Base-by-base conservation (phyloP, 2,797 vertebrate species). In the Poeciliopsis paucimaculata region DNA sequence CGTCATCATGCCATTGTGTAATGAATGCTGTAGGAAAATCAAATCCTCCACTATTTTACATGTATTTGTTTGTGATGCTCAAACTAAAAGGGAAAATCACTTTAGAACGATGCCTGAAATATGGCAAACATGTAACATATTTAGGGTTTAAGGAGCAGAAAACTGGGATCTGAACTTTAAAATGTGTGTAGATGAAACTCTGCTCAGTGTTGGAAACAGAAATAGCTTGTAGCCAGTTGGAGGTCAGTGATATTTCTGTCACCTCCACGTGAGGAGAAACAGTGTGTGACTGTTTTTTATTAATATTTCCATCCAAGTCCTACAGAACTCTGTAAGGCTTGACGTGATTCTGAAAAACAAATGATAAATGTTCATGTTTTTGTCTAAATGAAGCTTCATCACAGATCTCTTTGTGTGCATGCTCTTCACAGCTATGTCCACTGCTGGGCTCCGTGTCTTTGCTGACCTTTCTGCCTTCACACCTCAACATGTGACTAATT, bases 171-270 rank as follows among this genome's bases (percentile, higher is more conserved):
- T 11, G 60, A 66, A 11, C 34, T 5, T 55, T 55, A 55, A 55
- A n/a, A 55, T 55, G 53, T 55, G 51, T 55, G 53, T 12, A 12
- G 36, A 41, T 41, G 31, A 41, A 11, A 66, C 64, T 39, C 20
- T 41, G 64, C 64, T 68, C 36, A 41, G 34, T 68, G 64, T 41
- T n/a, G 36, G 36, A 41, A 20, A 82, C 82, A 86, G 78, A 86
- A 85, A 87, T 73, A 86, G 74, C 23, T 71, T 23, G 77, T 4
- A 81, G 78, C 78, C 78, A 46, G 79, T 76, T n/a, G 72, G 77
- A 84, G 81, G 78, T 20, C 77, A 9, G 77, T 77, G 85, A 75
- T 72, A 84, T 70, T 81, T 85, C 74, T 86, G 78, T 88, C 80
- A 15, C 77, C 83, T 85, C 53, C 28, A 46, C 72, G 84, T 72